Evolutionary conservation across 1,140 invertebrate species (phyloP), one percentile per base, ranked within the genome.

Genomic region (Tetramorium simillimum): DNA sequence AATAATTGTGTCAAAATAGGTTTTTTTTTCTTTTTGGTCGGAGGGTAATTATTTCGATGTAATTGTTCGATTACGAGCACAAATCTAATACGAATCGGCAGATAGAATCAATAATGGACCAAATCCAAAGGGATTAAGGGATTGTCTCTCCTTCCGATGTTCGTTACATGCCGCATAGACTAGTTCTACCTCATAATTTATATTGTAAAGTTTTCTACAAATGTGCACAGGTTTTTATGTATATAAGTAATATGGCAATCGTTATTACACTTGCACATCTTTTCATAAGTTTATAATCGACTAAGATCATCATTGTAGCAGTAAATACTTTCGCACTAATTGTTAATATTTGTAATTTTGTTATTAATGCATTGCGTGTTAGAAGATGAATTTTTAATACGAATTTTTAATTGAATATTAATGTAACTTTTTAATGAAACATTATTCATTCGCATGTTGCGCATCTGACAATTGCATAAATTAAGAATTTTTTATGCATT

Each of bases 101-200:
- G 37, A 69, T 16, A 62, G 63, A 58, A 76, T 56, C 10, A 76
- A 76, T 16, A 81, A 91, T 86, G 88, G 85, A 91, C 88, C 81
- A 91, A 91, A 87, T 49, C 49, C 33, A 87, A 67, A 82, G 60
- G 62, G 87, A 87, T 87, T 76, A n/a, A 86, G 82, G 82, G 40
- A 21, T 60, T 53, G n/a, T 9, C 18, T 84, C 28, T 73, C 5
- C 40, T 84, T 24, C 60, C 63, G 58, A 78, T 89, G 84, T 89
- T 91, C 62, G 65, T 91, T 86, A 80, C 33, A 90, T 86, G 69
- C 85, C 58, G 53, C 76, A 60, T 90, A 91, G 86, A 63, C 46
- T 88, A 77, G 78, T 88, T 91, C 89, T 91, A 91, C 90, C 89
- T 91, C 89, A 89, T 81, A 67, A 86, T 90, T 90, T 90, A 81